Evolutionary conservation across 2,113 vertebrate genomes (phyloP).

Genomic region (Ptilonorhynchus violaceus): DNA sequence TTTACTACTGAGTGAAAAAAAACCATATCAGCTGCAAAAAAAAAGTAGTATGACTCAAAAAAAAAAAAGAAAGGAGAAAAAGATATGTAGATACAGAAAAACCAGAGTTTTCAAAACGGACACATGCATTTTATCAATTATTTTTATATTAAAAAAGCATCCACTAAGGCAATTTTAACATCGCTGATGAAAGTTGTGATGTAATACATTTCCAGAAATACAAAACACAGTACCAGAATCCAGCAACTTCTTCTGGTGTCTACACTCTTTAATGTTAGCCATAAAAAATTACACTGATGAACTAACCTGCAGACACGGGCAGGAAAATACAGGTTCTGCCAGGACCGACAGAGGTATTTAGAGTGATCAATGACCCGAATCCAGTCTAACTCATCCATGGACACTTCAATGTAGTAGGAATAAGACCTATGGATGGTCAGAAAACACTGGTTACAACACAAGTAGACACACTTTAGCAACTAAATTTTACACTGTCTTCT

Average conservation of each 20-base stretch:
- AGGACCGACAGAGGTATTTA: conserved; percentile 93
- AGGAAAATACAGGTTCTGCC: conserved; percentile 95
- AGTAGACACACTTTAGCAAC: neutral
- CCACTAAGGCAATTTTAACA: neutral
- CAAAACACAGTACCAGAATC: neutral
- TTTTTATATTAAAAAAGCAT: neutral
- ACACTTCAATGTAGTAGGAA: conserved; percentile 97
- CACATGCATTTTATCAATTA: neutral
- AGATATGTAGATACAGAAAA: neutral
- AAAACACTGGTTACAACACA: neutral
- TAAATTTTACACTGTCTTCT: neutral
- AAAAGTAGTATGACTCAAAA: neutral
- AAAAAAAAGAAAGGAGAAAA: neutral
- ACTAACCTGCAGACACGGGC: conserved; percentile 93
- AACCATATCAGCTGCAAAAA: neutral
- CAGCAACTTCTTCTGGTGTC: neutral
- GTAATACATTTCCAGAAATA: neutral
- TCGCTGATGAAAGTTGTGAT: neutral
- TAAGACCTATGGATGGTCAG: conserved; percentile 82
- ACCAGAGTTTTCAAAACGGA: neutral
- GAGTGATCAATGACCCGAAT: conserved; percentile 94
- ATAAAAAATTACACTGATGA: neutral
- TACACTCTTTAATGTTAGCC: neutral
- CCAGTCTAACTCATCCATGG: conserved; percentile 99
- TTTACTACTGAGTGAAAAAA: neutral